These are phyloP conservation scores for Himalopsyche anomala DNA, from an alignment of 2,888 invertebrate species.

Conservation along the genomic window DNA sequence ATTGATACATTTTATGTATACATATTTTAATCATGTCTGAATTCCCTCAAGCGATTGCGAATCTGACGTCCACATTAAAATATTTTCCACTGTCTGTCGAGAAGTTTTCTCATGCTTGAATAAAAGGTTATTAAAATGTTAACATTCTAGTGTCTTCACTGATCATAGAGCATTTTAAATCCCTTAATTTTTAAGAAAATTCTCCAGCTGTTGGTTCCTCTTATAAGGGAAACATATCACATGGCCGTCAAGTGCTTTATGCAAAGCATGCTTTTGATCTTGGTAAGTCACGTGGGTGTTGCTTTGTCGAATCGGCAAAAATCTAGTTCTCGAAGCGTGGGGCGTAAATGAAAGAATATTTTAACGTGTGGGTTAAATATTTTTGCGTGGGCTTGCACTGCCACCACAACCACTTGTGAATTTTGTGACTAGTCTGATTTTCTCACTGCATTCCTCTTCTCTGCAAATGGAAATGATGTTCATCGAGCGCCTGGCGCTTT, in stretches of 20 bases:
- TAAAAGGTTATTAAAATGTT: too few relatives aligned
- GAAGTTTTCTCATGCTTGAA: too few relatives aligned
- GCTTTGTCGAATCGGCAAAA: conserved; percentile 27
- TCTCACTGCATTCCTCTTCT: conserved; percentile 21
- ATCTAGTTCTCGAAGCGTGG: conserved; percentile 37
- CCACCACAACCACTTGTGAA: conserved; percentile 15
- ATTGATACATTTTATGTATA: too few relatives aligned
- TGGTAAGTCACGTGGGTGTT: neutral
- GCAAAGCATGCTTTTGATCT: conserved; percentile 30
- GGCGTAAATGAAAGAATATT: conserved; percentile 37
- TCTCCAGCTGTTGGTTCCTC: neutral
- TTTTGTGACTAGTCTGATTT: conserved; percentile 1
- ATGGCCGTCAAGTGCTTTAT: neutral
- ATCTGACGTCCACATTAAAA: too few relatives aligned
- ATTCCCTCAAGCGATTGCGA: too few relatives aligned
- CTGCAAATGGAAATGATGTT: neutral
- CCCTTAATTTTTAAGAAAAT: neutral
- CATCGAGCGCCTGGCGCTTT: conserved; percentile 9
- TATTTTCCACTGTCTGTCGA: too few relatives aligned
- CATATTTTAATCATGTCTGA: too few relatives aligned
- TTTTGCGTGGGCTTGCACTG: conserved; percentile 8
- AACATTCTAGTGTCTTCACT: too few relatives aligned
- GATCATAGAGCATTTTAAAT: too few relatives aligned
- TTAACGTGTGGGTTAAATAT: conserved; percentile 16
- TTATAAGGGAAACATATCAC: neutral